Percentiles rank a stretch among this genome's conserved stretches.
Evolutionary conservation across 2,797 vertebrate genomes (phyloP).

Genomic region (Argyrosomus regius): DNA sequence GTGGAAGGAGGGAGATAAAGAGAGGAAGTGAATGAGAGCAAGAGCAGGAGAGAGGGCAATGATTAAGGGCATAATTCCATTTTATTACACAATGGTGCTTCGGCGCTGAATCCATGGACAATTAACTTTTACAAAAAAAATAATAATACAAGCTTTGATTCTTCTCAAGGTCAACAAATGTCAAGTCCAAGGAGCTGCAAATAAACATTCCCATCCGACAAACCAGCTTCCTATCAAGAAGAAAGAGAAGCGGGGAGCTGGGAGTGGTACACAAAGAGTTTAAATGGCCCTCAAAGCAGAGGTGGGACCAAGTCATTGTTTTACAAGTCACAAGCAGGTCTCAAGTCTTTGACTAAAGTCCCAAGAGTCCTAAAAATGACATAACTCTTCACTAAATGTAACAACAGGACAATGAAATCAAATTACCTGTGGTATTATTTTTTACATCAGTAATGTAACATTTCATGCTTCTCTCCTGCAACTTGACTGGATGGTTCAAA

Average conservation of each 20-base stretch:
- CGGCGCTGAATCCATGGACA: conserved; percentile 38
- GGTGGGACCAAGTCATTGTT: no score
- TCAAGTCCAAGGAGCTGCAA: background rate
- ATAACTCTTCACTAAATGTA: no score
- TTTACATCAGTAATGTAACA: no score
- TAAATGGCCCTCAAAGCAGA: background rate
- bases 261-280: background rate
- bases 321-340: no score
- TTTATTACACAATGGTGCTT: conserved; percentile 66
- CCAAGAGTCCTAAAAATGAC: no score
- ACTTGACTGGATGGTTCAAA: no score
- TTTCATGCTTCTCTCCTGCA: no score
- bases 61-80: conserved; percentile 71
- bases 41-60: conserved; percentile 50
- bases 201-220: conserved; percentile 6
- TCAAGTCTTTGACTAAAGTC: no score
- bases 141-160: conserved; percentile 43
- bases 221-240: background rate
- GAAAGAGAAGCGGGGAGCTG: background rate
- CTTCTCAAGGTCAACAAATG: conserved; percentile 52
- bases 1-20: conserved; percentile 74
- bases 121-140: conserved; percentile 53
- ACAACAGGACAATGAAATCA: no score
- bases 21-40: conserved; percentile 41
- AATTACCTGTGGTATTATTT: no score